Conservation (phyloP, 2,888 invertebrate species). For the Drosophila meridionalis region DNA sequence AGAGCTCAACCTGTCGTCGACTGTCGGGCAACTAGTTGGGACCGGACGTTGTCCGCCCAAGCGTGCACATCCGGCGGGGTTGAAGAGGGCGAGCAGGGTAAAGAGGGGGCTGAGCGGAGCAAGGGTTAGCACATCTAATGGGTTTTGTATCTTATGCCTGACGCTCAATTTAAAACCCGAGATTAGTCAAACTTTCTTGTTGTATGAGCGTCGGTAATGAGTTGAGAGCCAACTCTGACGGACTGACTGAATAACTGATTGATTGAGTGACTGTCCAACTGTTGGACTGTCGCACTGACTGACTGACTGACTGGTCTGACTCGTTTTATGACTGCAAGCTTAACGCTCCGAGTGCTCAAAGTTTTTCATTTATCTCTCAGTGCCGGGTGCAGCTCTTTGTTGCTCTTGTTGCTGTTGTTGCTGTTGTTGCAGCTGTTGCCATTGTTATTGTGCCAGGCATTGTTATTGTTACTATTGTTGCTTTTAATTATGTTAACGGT, state of each 20-base stretch:
- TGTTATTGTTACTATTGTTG: slow-evolving; percentile 41
- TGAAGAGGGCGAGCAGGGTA: background rate
- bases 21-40: slow-evolving; percentile 5
- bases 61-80: slow-evolving; percentile 22
- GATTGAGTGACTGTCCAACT: slow-evolving; percentile 2
- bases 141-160: slow-evolving; percentile 26
- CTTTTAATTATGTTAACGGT: slow-evolving; percentile 47
- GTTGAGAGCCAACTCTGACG: slow-evolving; percentile 42
- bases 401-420: background rate
- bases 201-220: slow-evolving; percentile 52
- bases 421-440: slow-evolving; percentile 17
- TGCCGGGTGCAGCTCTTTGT: slow-evolving; percentile 28
- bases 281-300: background rate
- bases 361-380: slow-evolving; percentile 65
- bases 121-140: slow-evolving; percentile 20
- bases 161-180: slow-evolving; percentile 50
- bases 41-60: slow-evolving; percentile 37
- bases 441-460: slow-evolving; percentile 14
- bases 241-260: slow-evolving; percentile 2
- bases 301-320: background rate
- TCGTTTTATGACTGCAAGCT: slow-evolving; percentile 47
- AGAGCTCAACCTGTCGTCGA: slow-evolving; percentile 4
- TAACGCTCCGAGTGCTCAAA: slow-evolving; percentile 37
- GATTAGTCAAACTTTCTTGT: slow-evolving; percentile 58
- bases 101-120: background rate